Evolutionary conservation across 2,888 invertebrate species (phyloP).

Genomic region (Oconnorella tubifera): DNA sequence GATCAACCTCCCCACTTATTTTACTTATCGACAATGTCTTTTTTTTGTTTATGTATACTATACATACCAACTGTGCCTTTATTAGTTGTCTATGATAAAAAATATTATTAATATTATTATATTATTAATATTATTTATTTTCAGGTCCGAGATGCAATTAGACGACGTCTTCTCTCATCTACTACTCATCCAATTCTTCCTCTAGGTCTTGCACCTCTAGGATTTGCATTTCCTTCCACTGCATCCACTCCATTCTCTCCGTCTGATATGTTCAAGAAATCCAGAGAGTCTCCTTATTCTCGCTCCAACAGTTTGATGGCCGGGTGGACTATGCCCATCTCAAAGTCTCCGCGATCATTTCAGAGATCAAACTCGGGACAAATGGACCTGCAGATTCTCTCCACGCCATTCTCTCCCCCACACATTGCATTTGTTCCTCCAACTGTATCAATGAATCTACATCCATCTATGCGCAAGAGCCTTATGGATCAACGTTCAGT

Average conservation of each 20-base stretch:
- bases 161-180: constrained; percentile 27
- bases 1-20: too few species aligned
- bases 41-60: too few species aligned
- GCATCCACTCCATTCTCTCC: not conserved
- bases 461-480: not conserved
- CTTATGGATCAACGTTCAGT: not conserved
- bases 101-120: too few species aligned
- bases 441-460: too few species aligned
- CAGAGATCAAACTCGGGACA: not conserved
- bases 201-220: not conserved
- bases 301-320: not conserved
- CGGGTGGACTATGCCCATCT: not conserved
- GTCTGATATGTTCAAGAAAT: not conserved
- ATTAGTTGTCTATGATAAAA: too few species aligned
- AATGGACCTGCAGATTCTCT: not conserved
- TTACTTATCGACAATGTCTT: too few species aligned
- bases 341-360: too few species aligned
- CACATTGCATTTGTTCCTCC: not conserved
- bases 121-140: too few species aligned
- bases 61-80: too few species aligned
- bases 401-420: constrained; percentile 1
- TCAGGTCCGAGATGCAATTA: constrained; percentile 35
- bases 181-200: not conserved
- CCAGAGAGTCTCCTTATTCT: not conserved
- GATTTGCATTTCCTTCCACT: not conserved